Conservation (phyloP, 2,888 invertebrate species). For the Brenthis ino region DNA sequence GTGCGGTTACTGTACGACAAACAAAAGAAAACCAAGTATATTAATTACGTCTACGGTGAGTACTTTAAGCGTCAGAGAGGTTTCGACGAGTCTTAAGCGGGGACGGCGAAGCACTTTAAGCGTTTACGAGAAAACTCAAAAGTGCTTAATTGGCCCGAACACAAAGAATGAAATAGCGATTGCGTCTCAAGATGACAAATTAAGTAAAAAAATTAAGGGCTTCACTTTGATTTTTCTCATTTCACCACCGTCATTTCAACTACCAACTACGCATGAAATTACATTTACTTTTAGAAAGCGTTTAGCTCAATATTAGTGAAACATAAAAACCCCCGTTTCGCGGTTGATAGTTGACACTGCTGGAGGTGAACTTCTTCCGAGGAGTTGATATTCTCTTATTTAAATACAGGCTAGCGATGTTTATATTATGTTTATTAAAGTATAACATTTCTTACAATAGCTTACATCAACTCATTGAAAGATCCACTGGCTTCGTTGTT, state of each 20-base stretch:
- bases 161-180: slow-evolving; percentile 32
- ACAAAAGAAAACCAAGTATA: slow-evolving; percentile 79
- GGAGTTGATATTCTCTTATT: slow-evolving; percentile 55
- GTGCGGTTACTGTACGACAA: slow-evolving; percentile 82
- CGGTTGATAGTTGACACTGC: slow-evolving; percentile 78
- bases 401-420: not conserved
- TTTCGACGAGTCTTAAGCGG: slow-evolving; percentile 77
- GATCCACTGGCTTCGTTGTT: slow-evolving; percentile 71
- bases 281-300: slow-evolving; percentile 53
- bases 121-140: slow-evolving; percentile 67
- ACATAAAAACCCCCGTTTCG: slow-evolving; percentile 69
- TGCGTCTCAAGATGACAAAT: slow-evolving; percentile 24
- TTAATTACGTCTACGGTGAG: slow-evolving; percentile 79
- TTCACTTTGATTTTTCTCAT: slow-evolving; percentile 67
- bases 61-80: slow-evolving; percentile 79
- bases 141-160: slow-evolving; percentile 51
- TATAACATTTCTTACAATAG: not conserved
- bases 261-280: slow-evolving; percentile 73
- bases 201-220: slow-evolving; percentile 25
- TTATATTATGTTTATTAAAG: not conserved
- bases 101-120: slow-evolving; percentile 78
- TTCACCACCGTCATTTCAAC: slow-evolving; percentile 76
- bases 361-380: slow-evolving; percentile 65
- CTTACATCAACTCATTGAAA: slow-evolving; percentile 62
- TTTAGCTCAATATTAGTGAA: slow-evolving; percentile 60